Evolutionary conservation across 2,797 vertebrate genomes (phyloP).

Genomic region (Platyrinchus mystaceus): DNA sequence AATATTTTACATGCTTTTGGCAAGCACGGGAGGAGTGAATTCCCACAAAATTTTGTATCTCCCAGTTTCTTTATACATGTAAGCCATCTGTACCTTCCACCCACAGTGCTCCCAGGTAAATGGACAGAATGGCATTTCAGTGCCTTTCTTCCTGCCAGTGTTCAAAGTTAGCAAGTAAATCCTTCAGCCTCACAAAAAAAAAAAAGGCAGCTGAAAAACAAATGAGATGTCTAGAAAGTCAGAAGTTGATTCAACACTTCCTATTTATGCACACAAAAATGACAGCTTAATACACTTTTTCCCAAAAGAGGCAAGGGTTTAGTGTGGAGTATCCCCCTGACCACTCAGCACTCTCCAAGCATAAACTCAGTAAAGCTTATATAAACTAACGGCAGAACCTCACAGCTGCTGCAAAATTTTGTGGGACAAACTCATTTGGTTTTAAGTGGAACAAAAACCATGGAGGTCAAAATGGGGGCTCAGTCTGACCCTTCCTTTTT

Average conservation of each 20-base stretch:
- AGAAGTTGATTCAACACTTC: conserved; percentile 56
- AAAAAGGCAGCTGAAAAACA: conserved; percentile 9
- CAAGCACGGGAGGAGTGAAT: neutral
- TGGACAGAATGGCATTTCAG: neutral
- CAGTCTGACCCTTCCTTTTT: neutral
- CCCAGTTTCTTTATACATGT: neutral
- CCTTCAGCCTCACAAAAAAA: neutral
- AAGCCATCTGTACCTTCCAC: neutral
- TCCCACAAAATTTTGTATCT: neutral
- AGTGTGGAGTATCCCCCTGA: conserved; percentile 3
- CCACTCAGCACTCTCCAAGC: conserved; percentile 45
- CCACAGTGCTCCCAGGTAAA: neutral
- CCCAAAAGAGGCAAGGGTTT: conserved; percentile 53
- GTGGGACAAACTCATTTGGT: conserved; percentile 29
- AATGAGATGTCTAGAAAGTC: conserved; percentile 44
- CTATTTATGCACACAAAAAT: conserved; percentile 56
- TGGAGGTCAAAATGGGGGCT: conserved; percentile 8
- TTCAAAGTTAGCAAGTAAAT: conserved; percentile 11
- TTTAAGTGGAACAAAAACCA: conserved; percentile 31
- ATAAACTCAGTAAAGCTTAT: conserved; percentile 62
- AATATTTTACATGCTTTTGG: neutral
- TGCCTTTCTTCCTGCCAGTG: conserved; percentile 12
- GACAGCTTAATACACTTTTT: conserved; percentile 52
- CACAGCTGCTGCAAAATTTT: conserved; percentile 52
- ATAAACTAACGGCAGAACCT: conserved; percentile 62